phyloP scores from a whole-genome alignment of 2,797 vertebrate species.

The Psittacula echo region DNA sequence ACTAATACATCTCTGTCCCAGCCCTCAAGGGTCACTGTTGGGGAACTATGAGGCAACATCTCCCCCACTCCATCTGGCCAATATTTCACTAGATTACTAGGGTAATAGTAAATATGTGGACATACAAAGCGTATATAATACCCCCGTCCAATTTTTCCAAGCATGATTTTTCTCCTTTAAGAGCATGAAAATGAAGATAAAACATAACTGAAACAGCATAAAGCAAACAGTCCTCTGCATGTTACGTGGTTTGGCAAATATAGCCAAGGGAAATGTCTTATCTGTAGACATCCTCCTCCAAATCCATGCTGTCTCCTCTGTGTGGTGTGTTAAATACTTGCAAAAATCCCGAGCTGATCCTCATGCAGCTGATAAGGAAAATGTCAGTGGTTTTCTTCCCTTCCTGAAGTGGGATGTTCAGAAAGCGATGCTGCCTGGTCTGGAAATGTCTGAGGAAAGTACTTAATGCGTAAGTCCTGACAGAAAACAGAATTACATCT shows the following conservation, averaged over 20 bases:
- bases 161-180: conserved; percentile 5
- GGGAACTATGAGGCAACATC: neutral
- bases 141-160: neutral
- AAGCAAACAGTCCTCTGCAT: conserved; percentile 37
- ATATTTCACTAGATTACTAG: neutral
- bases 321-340: neutral
- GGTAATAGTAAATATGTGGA: neutral
- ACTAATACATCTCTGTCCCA: conserved; percentile 45
- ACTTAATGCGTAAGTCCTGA: neutral
- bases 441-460: conserved; percentile 36
- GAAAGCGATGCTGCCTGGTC: conserved; percentile 27
- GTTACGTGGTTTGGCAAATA: conserved; percentile 21
- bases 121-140: neutral
- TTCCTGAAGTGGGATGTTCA: conserved; percentile 29
- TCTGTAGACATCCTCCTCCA: conserved; percentile 57
- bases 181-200: neutral
- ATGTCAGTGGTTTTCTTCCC: neutral
- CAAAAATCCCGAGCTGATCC: conserved; percentile 36
- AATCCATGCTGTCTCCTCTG: conserved; percentile 47
- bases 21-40: conserved; percentile 16
- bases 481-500: conserved; percentile 15
- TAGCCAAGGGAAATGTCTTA: conserved; percentile 54
- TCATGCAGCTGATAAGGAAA: conserved; percentile 56
- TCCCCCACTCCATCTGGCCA: neutral
- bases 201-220: neutral